Evolutionary conservation across 2,888 invertebrate species (phyloP).

Genomic region (Oligia strigilis): DNA sequence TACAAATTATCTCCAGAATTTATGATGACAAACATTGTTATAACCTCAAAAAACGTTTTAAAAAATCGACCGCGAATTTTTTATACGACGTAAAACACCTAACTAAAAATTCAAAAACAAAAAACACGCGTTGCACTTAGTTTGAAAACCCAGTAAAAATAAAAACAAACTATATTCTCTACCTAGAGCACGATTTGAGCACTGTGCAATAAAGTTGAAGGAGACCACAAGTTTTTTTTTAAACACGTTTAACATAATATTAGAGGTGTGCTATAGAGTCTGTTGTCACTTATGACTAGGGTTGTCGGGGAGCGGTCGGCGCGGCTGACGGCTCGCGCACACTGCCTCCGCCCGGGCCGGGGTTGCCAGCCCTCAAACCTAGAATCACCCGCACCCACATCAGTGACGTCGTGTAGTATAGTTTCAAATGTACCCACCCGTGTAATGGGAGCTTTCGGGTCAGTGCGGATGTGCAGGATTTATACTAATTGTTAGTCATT

Average conservation of each 20-base stretch:
- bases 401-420: conserved; percentile 57
- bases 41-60: neutral
- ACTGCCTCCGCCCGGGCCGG: conserved; percentile 88
- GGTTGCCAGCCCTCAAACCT: conserved; percentile 77
- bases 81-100: neutral
- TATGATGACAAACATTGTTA: neutral
- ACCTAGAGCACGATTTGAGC: conserved; percentile 47
- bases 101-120: conserved; percentile 22
- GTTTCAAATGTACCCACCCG: conserved; percentile 72
- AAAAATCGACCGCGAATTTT: neutral
- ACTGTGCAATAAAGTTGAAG: conserved; percentile 58
- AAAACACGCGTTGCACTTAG: conserved; percentile 34
- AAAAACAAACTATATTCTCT: conserved; percentile 4
- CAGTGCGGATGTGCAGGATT: conserved; percentile 66
- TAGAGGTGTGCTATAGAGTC: conserved; percentile 71
- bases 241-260: conserved; percentile 72
- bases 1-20: conserved; percentile 38
- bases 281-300: conserved; percentile 72
- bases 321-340: conserved; percentile 85
- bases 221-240: conserved; percentile 65
- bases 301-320: conserved; percentile 79
- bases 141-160: conserved; percentile 19
- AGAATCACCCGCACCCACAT: conserved; percentile 47
- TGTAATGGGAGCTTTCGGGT: conserved; percentile 70
- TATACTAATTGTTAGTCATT: conserved; percentile 72